Conservation (phyloP, 1,140 invertebrate genomes). For the Drosophila paulistorum region DNA sequence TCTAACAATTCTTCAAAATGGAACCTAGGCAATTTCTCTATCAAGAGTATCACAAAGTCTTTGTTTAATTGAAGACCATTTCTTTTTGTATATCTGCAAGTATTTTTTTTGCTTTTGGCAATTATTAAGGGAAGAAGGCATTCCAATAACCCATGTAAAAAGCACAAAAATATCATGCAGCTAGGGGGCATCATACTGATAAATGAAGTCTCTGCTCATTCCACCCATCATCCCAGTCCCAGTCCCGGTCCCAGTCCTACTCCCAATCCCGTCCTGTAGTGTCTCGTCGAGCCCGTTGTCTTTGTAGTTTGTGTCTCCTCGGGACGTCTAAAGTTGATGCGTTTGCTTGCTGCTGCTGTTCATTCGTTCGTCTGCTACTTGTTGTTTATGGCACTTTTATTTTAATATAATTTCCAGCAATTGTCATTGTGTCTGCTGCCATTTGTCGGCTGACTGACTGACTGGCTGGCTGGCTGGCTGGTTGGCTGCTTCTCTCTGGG, state of each 20-base stretch:
- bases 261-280: not conserved
- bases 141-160: not conserved
- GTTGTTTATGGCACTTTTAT: constrained; percentile 18
- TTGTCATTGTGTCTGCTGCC: constrained; percentile 3
- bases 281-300: not conserved
- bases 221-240: not conserved
- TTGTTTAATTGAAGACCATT: too few relatives aligned
- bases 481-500: too few relatives aligned
- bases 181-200: constrained; percentile 1
- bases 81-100: too few relatives aligned
- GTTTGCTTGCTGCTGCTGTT: constrained; percentile 4
- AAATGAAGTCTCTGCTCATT: constrained; percentile 1
- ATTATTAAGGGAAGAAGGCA: not conserved
- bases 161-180: not conserved
- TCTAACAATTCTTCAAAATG: too few relatives aligned
- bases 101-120: not conserved
- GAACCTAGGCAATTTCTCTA: too few relatives aligned
- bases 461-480: not conserved
- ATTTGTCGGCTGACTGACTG: not conserved
- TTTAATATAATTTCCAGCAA: constrained; percentile 20
- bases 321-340: constrained; percentile 9
- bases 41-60: too few relatives aligned
- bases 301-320: constrained; percentile 6
- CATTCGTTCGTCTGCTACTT: constrained; percentile 10
- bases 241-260: not conserved